These are phyloP conservation scores for Hyposoter didymator DNA, from an alignment of 2,888 invertebrate genomes.

Conservation along the genomic window DNA sequence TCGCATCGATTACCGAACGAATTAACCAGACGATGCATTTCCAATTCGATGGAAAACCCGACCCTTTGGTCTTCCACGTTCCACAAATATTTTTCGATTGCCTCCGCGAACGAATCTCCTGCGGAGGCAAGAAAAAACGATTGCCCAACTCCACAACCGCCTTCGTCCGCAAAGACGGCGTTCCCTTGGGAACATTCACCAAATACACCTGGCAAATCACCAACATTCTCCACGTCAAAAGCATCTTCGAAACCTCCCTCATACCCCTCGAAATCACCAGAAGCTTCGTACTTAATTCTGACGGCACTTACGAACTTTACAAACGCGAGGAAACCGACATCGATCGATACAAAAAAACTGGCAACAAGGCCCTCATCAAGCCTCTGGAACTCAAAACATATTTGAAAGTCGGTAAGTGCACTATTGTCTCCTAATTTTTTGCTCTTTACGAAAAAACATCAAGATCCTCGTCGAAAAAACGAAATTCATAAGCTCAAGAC, in stretches of 20 bases:
- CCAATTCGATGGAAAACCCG: constrained; percentile 88
- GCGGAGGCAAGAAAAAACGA: constrained; percentile 87
- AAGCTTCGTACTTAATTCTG: constrained; percentile 87
- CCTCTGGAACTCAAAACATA: constrained; percentile 87
- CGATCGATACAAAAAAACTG: constrained; percentile 82
- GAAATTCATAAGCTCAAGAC: no score
- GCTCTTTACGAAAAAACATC: no score
- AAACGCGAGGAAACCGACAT: constrained; percentile 83
- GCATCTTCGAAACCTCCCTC: constrained; percentile 89
- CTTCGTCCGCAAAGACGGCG: constrained; percentile 86
- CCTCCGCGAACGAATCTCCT: constrained; percentile 89
- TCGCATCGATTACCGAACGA: constrained; percentile 90
- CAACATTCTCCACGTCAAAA: constrained; percentile 89
- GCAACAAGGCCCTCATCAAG: constrained; percentile 84
- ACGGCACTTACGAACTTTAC: constrained; percentile 86
- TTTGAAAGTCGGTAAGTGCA: constrained; percentile 87
- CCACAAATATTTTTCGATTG: constrained; percentile 90
- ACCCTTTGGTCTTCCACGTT: constrained; percentile 89
- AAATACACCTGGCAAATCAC: constrained; percentile 91
- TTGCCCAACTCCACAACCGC: constrained; percentile 88
- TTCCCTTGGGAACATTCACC: constrained; percentile 88
- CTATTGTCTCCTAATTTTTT: constrained; percentile 23
- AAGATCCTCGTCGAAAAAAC: no score
- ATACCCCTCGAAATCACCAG: constrained; percentile 88
- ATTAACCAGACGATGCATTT: constrained; percentile 91